Conservation (phyloP, 2,113 vertebrate genomes). For the Haemorhous mexicanus region DNA sequence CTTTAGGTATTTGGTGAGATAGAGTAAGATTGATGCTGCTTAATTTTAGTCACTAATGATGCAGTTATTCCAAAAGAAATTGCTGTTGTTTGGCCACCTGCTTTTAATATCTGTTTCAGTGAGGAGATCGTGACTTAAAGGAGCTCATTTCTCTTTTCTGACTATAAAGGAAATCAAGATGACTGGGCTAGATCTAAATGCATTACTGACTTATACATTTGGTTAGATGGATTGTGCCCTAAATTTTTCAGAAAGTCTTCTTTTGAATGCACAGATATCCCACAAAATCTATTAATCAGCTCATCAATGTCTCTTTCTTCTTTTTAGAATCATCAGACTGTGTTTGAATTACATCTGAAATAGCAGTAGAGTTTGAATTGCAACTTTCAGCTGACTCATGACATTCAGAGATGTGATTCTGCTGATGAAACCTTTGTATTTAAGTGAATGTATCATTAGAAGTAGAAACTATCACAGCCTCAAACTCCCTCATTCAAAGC, state of each 20-base stretch:
- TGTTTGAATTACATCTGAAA: conserved; percentile 33
- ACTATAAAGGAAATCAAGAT: background rate
- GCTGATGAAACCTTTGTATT: conserved; percentile 60
- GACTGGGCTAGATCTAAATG: background rate
- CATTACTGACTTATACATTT: background rate
- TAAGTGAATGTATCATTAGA: conserved; percentile 52
- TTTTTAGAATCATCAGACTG: conserved; percentile 5
- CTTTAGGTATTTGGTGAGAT: background rate
- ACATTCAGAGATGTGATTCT: background rate
- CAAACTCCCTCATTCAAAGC: background rate
- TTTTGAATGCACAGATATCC: background rate
- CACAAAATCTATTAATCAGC: conserved; percentile 39
- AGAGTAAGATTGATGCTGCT: background rate
- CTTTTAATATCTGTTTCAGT: background rate
- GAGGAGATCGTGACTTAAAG: background rate
- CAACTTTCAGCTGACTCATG: conserved; percentile 58
- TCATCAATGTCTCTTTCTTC: conserved; percentile 52
- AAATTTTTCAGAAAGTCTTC: background rate
- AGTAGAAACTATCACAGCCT: background rate
- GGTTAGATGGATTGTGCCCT: background rate
- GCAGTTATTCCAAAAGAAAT: background rate
- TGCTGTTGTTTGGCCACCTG: background rate
- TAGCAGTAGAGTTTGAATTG: background rate
- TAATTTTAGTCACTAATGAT: background rate
- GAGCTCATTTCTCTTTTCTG: background rate